Evolutionary conservation across 2,797 vertebrate genomes (phyloP).

Genomic region (Margarornis squamiger): DNA sequence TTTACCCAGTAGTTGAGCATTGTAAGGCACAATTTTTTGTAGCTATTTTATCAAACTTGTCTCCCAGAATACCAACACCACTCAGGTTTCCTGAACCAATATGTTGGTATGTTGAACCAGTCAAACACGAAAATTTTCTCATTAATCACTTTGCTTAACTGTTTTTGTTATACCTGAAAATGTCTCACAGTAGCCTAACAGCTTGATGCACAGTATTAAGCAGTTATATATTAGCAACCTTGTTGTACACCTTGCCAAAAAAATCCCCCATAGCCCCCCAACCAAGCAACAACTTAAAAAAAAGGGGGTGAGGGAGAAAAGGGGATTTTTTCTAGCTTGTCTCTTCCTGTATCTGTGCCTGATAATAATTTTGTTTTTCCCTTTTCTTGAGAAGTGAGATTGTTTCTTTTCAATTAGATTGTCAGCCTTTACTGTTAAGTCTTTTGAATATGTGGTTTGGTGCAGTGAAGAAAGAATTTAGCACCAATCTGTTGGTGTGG

Average conservation of each 20-base stretch:
- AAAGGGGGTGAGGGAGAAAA: too few species aligned
- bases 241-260: not conserved
- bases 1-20: not conserved
- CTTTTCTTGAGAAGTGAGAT: not conserved
- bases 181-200: not conserved
- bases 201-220: not conserved
- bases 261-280: fast-evolving
- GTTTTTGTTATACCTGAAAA: not conserved
- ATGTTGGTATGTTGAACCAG: not conserved
- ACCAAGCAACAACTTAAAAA: not conserved
- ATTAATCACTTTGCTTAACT: not conserved
- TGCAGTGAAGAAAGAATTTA: not conserved
- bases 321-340: not conserved
- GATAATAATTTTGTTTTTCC: not conserved
- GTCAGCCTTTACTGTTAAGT: not conserved
- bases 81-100: not conserved
- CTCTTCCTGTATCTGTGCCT: not conserved
- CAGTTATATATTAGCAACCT: not conserved
- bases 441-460: not conserved
- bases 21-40: not conserved
- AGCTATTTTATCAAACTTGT: not conserved
- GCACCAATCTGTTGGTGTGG: not conserved
- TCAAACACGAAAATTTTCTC: not conserved
- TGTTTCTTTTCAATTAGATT: not conserved
- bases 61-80: not conserved